Conservation (phyloP, 1,140 invertebrate genomes). For the Pseudomyrmex gracilis region DNA sequence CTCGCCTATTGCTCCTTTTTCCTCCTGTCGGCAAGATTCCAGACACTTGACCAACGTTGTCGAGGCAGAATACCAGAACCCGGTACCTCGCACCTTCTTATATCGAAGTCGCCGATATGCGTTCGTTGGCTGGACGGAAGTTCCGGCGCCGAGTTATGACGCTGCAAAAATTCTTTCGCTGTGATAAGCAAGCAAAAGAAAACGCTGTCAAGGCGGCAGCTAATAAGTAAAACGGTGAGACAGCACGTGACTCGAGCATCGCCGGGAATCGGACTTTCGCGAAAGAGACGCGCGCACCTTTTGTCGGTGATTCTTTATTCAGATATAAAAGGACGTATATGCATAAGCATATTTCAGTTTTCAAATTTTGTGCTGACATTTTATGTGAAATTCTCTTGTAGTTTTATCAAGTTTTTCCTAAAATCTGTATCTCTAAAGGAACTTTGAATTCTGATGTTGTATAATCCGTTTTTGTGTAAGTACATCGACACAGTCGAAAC, state of each 20-base stretch:
- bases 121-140: conserved; percentile 2
- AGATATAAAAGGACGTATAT: conserved; percentile 3
- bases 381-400: background rate
- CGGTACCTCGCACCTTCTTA: conserved; percentile 31
- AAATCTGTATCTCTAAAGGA: conserved; percentile 19
- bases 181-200: conserved; percentile 33
- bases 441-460: conserved; percentile 12
- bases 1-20: background rate
- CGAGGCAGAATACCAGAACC: conserved; percentile 38
- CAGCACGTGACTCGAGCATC: conserved; percentile 26
- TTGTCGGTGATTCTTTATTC: background rate
- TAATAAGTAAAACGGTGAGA: conserved; percentile 44
- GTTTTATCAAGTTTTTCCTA: background rate
- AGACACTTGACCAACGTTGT: conserved; percentile 46
- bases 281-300: background rate
- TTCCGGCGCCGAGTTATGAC: conserved; percentile 46
- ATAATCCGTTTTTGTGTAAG: conserved; percentile 38
- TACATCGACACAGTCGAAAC: conserved; percentile 10
- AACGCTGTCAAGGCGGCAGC: background rate
- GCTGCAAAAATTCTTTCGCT: conserved; percentile 55
- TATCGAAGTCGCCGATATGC: conserved; percentile 26
- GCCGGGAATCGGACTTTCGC: background rate
- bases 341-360: background rate
- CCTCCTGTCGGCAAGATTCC: conserved; percentile 30
- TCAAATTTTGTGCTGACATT: background rate